Base-by-base conservation (phyloP, 2,888 invertebrate species). In the Spisula solida region DNA sequence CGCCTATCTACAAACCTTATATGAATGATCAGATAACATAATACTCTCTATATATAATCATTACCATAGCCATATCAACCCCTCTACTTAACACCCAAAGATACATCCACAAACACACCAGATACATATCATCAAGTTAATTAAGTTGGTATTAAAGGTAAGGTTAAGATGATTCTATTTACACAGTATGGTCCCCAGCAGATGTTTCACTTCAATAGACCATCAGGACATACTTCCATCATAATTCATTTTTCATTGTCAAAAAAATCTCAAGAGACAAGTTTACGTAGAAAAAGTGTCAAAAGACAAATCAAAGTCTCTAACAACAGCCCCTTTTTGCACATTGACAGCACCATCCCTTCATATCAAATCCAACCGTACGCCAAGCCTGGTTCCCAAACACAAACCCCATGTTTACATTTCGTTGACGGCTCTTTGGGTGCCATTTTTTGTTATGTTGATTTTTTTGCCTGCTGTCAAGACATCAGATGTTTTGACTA, bases 401-500 rank as follows among this genome's bases (percentile, higher is more conserved):
- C 29, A 34, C 29, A 34, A 75, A 75, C 29, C 75, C 60, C 34
- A 0, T 75, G 75, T 75, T 75, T 75, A 75, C 75, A 41, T 18
- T 75, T 75, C 34, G 31, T 31, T 75, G 31, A 75, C 29, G 14
- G 16, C 34, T 75, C 18, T 18, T 34, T 34, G 29, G 34, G 25
- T 75, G 75, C 75, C 75, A 75, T 75, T 75, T 66, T 75, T 75
- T 75, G 75, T 75, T 75, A 75, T 75, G 75, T 75, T 75, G 75
- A 75, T 75, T 75, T 75, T 75, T 75, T 75, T 75, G 75, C 25
- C 75, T 75, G 34, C 31, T 75, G 29, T 75, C 75, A 75, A 34
- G 25, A 31, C 75, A 75, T 75, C 75, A 25, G 75, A 75, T 75
- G 34, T 2, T 75, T 75, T 75, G 75, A 75, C 75, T 75, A 75